Evolutionary conservation across 2,888 invertebrate genomes (phyloP), one percentile per base, ranked within the genome.

Genomic region (Plemyria rubiginata): DNA sequence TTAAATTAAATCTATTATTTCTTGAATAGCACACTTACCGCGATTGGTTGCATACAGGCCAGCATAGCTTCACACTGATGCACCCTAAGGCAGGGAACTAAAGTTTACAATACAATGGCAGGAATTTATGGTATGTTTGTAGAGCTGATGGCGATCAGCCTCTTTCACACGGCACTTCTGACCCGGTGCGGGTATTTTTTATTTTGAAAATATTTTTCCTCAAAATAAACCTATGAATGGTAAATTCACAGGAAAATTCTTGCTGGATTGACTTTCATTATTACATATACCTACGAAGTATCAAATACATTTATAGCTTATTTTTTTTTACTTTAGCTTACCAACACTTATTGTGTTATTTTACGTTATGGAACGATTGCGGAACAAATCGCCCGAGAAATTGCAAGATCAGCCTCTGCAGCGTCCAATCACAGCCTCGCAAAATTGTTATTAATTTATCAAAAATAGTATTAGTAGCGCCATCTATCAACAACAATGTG

Each of bases 321-420:
- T 22, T 22, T 22, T 22, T 22, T 22, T 22, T 22, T 22, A 22
- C 32, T 9, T 11, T 0, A 11, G 11, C 4, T 48, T 28, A 40
- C 53, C 28, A 80, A 77, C 75, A 79, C 22, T 22, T 22, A 22
- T 22, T 76, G 76, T 76, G 66, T 40, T 45, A 45, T 46, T 13
- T 45, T 66, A 67, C 70, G 77, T 82, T 84, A 79, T 82, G 81
- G 74, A 65, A 65, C 68, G 78, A 84, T 84, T 80, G 80, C 72
- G 78, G 78, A 84, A 85, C 88, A 84, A 88, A 88, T 87, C 85
- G 82, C 81, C 78, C 84, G 84, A 74, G 79, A 85, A 83, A 84
- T 82, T 77, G 49, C 60, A 68, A 72, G 69, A 76, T 75, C 72
- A 68, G 76, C 77, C 76, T 74, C 70, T 72, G 72, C 74, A 71